These are phyloP conservation scores for Morone chrysops DNA, from an alignment of 2,113 vertebrate species.

Conservation along the genomic window DNA sequence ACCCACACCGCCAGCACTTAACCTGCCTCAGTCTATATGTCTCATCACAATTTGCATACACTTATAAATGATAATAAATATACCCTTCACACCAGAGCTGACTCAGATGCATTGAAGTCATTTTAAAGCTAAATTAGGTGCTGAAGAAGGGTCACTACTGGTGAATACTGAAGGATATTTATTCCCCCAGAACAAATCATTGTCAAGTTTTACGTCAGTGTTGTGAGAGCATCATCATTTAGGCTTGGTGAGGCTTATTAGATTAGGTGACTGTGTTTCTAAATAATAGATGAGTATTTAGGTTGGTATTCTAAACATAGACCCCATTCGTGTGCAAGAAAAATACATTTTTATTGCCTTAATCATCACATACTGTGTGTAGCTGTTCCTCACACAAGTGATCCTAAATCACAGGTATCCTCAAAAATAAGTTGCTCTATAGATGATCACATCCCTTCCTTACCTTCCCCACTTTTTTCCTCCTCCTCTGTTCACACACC, in stretches of 20 bases:
- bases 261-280: constrained; percentile 7
- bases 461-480: constrained; percentile 11
- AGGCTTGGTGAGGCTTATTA: constrained; percentile 2
- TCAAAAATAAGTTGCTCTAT: constrained; percentile 11
- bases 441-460: constrained; percentile 35
- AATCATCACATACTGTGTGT: not conserved
- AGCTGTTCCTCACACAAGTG: not conserved
- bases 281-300: not conserved
- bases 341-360: not conserved
- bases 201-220: not conserved
- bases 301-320: not conserved
- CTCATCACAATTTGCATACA: constrained; percentile 15
- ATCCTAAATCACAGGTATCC: constrained; percentile 13
- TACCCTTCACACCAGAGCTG: not conserved
- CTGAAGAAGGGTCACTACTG: constrained; percentile 4
- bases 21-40: constrained; percentile 10
- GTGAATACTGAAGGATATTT: not conserved
- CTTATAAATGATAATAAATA: not conserved
- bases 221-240: not conserved
- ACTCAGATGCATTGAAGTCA: not conserved
- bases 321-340: not conserved
- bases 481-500: constrained; percentile 49
- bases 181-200: not conserved
- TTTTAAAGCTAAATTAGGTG: not conserved
- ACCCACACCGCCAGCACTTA: not conserved